phyloP scores from a whole-genome alignment of 2,113 vertebrate genomes.

The Aleadryas rufinucha region DNA sequence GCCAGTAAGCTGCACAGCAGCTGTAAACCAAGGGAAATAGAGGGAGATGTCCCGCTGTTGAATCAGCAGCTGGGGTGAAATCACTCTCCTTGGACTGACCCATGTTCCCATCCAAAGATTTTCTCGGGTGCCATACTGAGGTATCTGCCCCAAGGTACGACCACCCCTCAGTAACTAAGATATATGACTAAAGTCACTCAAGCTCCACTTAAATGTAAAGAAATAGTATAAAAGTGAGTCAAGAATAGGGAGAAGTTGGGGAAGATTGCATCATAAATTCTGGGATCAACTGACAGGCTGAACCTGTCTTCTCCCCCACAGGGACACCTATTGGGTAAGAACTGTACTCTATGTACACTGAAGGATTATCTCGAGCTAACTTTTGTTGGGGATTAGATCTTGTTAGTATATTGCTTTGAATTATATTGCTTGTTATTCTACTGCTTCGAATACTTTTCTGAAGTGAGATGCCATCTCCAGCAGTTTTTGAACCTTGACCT shows the following conservation, averaged over 20 bases:
- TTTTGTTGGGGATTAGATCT: not conserved
- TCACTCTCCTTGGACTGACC: not conserved
- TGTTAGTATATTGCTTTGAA: not conserved
- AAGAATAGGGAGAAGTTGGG: not conserved
- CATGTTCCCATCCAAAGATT: no score
- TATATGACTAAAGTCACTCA: not conserved
- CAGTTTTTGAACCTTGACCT: not conserved
- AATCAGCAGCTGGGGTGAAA: not conserved
- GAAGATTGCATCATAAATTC: not conserved
- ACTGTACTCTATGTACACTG: rapidly evolving
- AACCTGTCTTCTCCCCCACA: not conserved
- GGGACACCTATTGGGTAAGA: not conserved
- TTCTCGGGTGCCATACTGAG: not conserved
- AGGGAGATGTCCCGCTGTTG: not conserved
- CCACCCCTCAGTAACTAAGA: not conserved
- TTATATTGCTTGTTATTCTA: not conserved
- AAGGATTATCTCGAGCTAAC: not conserved
- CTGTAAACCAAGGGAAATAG: not conserved
- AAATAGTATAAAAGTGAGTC: not conserved
- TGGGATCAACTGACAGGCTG: not conserved
- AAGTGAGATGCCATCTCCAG: not conserved
- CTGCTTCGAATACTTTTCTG: rapidly evolving
- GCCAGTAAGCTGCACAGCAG: not conserved
- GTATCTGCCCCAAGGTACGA: not conserved
- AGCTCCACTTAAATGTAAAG: not conserved